Evolutionary conservation across 2,113 vertebrate species (phyloP).

Genomic region (Cephalopterus ornatus): DNA sequence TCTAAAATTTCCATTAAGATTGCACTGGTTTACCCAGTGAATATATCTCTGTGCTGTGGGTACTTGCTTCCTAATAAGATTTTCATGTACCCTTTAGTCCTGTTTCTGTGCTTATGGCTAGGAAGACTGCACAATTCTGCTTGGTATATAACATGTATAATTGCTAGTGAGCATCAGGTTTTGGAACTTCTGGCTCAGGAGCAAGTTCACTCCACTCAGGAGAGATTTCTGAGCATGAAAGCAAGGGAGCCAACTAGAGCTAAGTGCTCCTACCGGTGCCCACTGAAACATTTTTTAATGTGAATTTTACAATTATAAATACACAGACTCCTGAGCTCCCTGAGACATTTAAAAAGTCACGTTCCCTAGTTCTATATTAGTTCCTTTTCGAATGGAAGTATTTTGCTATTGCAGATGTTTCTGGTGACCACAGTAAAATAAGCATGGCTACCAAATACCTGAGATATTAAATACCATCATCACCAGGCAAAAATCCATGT

Average conservation of each 20-base stretch:
- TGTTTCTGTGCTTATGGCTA: neutral
- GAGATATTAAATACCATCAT: neutral
- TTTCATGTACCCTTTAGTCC: neutral
- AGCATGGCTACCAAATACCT: neutral
- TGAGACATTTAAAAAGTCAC: neutral
- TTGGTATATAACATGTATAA: too few species aligned
- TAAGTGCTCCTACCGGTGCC: neutral
- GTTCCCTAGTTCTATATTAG: neutral
- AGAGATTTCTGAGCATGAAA: neutral
- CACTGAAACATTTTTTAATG: neutral
- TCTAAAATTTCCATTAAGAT: neutral
- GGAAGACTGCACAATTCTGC: neutral
- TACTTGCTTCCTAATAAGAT: neutral
- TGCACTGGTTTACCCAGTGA: neutral
- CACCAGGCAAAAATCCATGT: neutral
- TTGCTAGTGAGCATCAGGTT: neutral
- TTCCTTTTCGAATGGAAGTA: neutral
- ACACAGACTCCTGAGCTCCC: neutral
- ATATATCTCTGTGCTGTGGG: neutral
- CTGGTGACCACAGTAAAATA: neutral
- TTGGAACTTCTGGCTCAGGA: neutral
- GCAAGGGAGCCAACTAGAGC: neutral
- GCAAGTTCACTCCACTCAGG: neutral
- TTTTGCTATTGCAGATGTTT: neutral
- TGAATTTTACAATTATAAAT: neutral